A percentile compares a stretch with the other conserved stretches of the same genome.
Evolutionary conservation across 2,888 invertebrate species (phyloP).

Genomic region (Helleia helle): DNA sequence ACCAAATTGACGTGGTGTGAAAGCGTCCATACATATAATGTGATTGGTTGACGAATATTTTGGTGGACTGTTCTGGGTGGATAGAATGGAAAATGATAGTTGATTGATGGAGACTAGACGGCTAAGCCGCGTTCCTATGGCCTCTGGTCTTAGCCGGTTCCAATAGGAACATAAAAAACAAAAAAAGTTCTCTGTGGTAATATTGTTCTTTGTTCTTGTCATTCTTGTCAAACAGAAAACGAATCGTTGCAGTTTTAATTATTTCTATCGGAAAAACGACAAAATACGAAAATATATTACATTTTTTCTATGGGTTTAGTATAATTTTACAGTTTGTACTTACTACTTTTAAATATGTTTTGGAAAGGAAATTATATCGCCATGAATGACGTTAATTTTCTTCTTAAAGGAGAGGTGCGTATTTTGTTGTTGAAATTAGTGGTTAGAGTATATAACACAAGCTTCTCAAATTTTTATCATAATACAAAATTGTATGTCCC

Average conservation of each 20-base stretch:
- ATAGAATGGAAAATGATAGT: too few species aligned
- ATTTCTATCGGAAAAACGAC: conserved; percentile 36
- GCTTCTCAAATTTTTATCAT: neutral
- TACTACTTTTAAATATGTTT: conserved; percentile 80
- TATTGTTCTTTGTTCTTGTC: too few species aligned
- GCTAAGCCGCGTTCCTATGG: too few species aligned
- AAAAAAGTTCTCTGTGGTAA: too few species aligned
- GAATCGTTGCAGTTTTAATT: conserved; percentile 46
- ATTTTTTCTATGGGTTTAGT: conserved; percentile 62
- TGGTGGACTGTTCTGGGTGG: too few species aligned
- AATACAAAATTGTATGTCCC: neutral
- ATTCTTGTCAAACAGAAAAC: conserved; percentile 39
- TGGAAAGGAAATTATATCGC: conserved; percentile 85
- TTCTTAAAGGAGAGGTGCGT: conserved; percentile 84
- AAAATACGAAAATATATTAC: conserved; percentile 43
- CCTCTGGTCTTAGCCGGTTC: too few species aligned
- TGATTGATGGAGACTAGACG: too few species aligned
- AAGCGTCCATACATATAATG: too few species aligned
- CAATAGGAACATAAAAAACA: too few species aligned
- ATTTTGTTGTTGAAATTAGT: conserved; percentile 51
- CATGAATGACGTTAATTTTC: conserved; percentile 82
- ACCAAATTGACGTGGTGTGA: too few species aligned
- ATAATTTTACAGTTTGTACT: conserved; percentile 46
- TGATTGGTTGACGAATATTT: too few species aligned
- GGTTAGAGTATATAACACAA: conserved; percentile 39